Percentiles rank a stretch among this genome's conserved stretches.
These are phyloP conservation scores for Ganaspis sp. DNA, from an alignment of 1,140 invertebrate genomes.

Conservation along the genomic window DNA sequence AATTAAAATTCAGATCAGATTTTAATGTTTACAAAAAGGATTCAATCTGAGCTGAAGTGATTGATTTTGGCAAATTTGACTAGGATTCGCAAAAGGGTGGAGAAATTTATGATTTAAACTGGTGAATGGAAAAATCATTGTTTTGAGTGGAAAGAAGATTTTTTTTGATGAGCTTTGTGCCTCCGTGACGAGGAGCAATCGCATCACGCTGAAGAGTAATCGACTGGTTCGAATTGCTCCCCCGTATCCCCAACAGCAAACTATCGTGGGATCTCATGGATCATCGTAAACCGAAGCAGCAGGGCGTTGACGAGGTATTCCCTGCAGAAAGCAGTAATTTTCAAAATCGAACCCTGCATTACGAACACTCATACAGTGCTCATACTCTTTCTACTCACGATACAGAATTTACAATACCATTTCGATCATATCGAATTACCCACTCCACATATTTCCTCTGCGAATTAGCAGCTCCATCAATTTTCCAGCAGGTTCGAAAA, in stretches of 20 bases:
- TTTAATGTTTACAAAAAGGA: background rate
- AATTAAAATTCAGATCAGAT: no score
- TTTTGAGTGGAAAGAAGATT: background rate
- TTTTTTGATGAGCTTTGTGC: conserved; percentile 16
- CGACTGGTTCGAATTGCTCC: conserved; percentile 28
- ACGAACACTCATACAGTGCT: conserved; percentile 6
- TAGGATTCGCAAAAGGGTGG: background rate
- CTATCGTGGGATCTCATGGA: conserved; percentile 2
- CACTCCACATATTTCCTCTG: background rate
- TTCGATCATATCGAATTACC: background rate
- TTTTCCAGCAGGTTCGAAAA: background rate
- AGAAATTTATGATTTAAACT: background rate
- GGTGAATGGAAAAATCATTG: conserved; percentile 8
- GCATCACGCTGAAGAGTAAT: conserved; percentile 16
- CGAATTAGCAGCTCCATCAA: conserved; percentile 7
- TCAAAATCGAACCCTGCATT: conserved; percentile 27
- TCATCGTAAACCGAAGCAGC: conserved; percentile 18
- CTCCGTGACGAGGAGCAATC: conserved; percentile 23
- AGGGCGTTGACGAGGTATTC: conserved; percentile 26
- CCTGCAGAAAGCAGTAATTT: conserved; percentile 26
- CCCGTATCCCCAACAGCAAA: background rate
- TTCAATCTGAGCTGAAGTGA: background rate
- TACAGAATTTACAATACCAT: conserved; percentile 11
- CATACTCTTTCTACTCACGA: conserved; percentile 12
- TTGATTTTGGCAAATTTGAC: background rate